Percentiles rank a stretch among this genome's conserved stretches.
Conservation (phyloP, 2,888 invertebrate genomes). For the Branchellion lobata region DNA sequence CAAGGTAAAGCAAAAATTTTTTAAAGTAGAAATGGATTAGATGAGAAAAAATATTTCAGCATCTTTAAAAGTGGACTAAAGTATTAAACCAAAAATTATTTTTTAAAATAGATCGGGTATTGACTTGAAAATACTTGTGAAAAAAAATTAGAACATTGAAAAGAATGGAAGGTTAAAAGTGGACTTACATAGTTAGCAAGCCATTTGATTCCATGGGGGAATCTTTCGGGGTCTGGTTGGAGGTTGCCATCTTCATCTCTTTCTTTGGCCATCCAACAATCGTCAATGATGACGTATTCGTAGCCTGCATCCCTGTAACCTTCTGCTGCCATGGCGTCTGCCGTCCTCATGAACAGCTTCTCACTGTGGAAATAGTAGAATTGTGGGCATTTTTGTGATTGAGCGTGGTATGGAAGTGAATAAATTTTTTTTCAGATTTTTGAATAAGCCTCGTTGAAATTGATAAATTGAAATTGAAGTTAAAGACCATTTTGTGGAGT, state of each 20-base stretch:
- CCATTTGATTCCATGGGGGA: conserved; percentile 87
- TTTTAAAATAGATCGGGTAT: neutral
- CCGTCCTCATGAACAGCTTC: conserved; percentile 47
- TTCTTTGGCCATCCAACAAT: conserved; percentile 50
- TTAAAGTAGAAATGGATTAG: neutral
- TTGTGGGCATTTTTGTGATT: no score
- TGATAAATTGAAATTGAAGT: neutral
- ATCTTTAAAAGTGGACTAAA: neutral
- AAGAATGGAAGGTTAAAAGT: neutral
- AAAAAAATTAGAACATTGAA: neutral
- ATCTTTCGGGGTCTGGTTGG: conserved; percentile 67
- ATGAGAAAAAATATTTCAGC: neutral
- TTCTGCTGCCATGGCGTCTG: conserved; percentile 49
- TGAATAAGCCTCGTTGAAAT: neutral
- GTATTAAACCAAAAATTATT: neutral
- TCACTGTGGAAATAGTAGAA: conserved; percentile 43
- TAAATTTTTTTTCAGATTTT: neutral
- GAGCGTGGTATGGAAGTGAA: no score
- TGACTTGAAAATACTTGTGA: neutral
- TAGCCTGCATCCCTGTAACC: conserved; percentile 51
- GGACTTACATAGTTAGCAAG: conserved; percentile 78
- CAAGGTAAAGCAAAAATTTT: no score
- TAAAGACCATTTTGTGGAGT: neutral
- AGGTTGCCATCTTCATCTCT: conserved; percentile 50
- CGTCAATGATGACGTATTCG: conserved; percentile 50